These are phyloP conservation scores for Nymphicus hollandicus DNA, from an alignment of 2,113 vertebrate genomes.

Conservation along the genomic window DNA sequence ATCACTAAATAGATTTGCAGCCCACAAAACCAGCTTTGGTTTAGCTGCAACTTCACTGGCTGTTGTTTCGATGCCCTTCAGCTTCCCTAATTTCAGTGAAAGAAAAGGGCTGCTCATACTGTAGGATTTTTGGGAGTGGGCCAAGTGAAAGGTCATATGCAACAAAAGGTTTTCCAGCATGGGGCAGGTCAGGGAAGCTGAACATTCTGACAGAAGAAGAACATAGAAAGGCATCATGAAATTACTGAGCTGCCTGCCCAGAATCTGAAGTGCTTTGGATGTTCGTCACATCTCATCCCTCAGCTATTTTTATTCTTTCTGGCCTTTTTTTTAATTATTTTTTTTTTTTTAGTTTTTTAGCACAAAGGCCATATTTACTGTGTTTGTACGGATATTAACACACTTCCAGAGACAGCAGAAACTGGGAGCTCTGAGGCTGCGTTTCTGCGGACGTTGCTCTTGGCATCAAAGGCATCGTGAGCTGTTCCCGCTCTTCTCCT, in stretches of 20 bases:
- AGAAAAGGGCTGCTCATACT: background rate
- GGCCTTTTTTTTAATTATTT: background rate
- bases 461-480: conserved; percentile 25
- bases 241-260: background rate
- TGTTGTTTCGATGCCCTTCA: background rate
- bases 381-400: background rate
- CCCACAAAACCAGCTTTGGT: background rate
- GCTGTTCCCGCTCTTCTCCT: conserved; percentile 1
- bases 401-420: conserved; percentile 1
- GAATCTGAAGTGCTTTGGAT: background rate
- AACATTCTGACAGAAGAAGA: background rate
- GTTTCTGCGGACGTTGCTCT: background rate
- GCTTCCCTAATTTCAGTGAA: background rate
- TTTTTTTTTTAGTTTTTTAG: background rate
- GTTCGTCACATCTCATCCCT: background rate
- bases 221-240: background rate
- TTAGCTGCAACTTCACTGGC: background rate
- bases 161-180: background rate
- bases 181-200: background rate
- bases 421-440: conserved; percentile 4
- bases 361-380: background rate
- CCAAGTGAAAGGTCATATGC: background rate
- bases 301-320: conserved; percentile 1
- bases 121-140: background rate
- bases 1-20: background rate